Percentiles rank a stretch among this genome's conserved stretches.
phyloP scores from a whole-genome alignment of 2,888 invertebrate genomes.

The Drosophila merina region DNA sequence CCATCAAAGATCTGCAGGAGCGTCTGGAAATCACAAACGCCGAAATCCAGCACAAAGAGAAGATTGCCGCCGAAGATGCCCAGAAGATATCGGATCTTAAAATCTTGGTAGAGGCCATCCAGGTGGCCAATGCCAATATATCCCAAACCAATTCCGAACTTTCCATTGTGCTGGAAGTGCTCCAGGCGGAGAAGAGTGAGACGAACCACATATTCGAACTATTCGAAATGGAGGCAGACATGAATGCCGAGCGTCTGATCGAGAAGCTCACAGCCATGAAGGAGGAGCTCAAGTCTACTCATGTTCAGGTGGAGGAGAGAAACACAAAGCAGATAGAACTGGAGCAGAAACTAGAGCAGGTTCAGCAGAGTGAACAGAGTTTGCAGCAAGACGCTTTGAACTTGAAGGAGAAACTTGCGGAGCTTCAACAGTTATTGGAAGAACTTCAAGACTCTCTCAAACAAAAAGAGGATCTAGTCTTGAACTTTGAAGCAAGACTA shows the following conservation, averaged over 20 bases:
- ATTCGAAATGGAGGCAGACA: constrained; percentile 80
- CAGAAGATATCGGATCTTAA: constrained; percentile 76
- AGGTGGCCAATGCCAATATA: constrained; percentile 76
- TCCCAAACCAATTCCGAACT: constrained; percentile 76
- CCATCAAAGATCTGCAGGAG: constrained; percentile 65
- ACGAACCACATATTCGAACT: constrained; percentile 79
- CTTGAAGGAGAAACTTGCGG: constrained; percentile 55
- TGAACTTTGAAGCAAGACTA: constrained; percentile 28
- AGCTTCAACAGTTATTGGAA: constrained; percentile 58
- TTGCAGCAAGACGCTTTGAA: constrained; percentile 49
- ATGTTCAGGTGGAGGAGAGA: constrained; percentile 53
- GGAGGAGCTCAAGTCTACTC: constrained; percentile 62
- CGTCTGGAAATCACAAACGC: constrained; percentile 63
- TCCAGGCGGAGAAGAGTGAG: constrained; percentile 79
- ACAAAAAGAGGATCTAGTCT: constrained; percentile 22
- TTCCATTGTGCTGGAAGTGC: constrained; percentile 65
- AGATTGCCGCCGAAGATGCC: constrained; percentile 68
- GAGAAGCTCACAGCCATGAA: constrained; percentile 72
- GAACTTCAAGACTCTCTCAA: constrained; percentile 49
- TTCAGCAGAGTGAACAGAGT: constrained; percentile 38
- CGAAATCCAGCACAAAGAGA: constrained; percentile 69
- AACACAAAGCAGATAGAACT: constrained; percentile 43
- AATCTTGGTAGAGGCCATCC: constrained; percentile 70
- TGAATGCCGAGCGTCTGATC: constrained; percentile 68
- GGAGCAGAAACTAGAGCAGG: constrained; percentile 28